Percentiles rank a stretch among this genome's conserved stretches.
phyloP scores from a whole-genome alignment of 2,888 invertebrate genomes.

The Xylota sylvarum region DNA sequence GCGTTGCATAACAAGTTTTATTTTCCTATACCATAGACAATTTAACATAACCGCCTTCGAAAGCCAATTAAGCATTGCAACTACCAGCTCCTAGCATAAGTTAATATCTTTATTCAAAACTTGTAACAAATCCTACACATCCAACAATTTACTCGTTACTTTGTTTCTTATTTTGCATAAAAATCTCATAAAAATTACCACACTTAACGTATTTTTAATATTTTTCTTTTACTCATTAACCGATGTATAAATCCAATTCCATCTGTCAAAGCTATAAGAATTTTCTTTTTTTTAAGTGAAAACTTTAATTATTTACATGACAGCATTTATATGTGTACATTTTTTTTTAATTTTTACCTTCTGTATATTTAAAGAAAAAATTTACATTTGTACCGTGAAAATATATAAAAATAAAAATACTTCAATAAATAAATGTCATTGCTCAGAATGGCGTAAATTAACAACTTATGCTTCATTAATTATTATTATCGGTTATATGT shows the following conservation, averaged over 20 bases:
- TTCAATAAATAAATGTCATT: slow-evolving; percentile 11
- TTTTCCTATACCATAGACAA: not conserved
- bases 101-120: not conserved
- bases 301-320: slow-evolving; percentile 19
- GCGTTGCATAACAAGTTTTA: too few relatives aligned
- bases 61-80: not conserved
- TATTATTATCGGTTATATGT: slow-evolving; percentile 12
- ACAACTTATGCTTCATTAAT: slow-evolving; percentile 72
- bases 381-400: slow-evolving; percentile 1
- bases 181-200: not conserved
- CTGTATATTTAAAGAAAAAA: not conserved
- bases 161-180: not conserved
- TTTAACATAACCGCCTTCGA: not conserved
- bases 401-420: not conserved
- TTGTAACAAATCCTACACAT: not conserved
- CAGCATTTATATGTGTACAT: too few relatives aligned
- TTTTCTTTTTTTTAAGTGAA: not conserved
- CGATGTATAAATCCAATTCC: slow-evolving; percentile 3
- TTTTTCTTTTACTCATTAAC: not conserved
- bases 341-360: not conserved
- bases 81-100: not conserved
- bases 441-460: slow-evolving; percentile 51
- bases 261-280: slow-evolving; percentile 12
- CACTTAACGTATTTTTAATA: not conserved
- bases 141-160: not conserved